Conservation (phyloP, 2,888 invertebrate genomes). For the Ecliptopera silaceata region DNA sequence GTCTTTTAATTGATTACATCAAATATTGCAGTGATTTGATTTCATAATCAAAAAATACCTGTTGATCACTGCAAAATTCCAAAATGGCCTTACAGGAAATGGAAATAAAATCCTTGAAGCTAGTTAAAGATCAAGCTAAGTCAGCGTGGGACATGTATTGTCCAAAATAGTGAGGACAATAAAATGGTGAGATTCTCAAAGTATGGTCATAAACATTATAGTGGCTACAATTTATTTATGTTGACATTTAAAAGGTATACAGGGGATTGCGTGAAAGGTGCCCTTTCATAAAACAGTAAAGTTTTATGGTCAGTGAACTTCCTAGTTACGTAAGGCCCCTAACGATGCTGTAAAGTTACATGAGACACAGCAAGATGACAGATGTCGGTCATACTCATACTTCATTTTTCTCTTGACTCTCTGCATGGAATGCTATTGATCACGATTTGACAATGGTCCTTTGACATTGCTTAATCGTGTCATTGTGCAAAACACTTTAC, state of each 20-base stretch:
- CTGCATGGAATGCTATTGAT: background rate
- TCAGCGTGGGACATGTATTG: conserved; percentile 13
- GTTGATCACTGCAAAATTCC: background rate
- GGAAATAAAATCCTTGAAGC: conserved; percentile 2
- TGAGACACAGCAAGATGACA: conserved; percentile 4
- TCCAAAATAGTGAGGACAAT: conserved; percentile 8
- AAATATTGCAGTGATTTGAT: background rate
- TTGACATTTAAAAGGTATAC: conserved; percentile 7
- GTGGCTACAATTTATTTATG: conserved; percentile 6
- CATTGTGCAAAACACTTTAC: conserved; percentile 36
- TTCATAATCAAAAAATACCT: background rate
- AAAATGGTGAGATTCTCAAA: conserved; percentile 4
- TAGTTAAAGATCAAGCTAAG: background rate
- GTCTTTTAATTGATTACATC: conserved; percentile 6
- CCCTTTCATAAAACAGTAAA: conserved; percentile 19
- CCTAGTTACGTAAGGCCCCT: conserved; percentile 9
- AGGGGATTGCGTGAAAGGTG: conserved; percentile 15
- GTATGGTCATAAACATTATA: conserved; percentile 4
- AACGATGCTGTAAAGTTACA: background rate
- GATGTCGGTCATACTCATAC: background rate
- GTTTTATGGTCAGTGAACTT: conserved; percentile 22
- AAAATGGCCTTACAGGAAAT: conserved; percentile 8
- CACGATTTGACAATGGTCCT: conserved; percentile 19
- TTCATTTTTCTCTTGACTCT: background rate
- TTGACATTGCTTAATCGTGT: conserved; percentile 18